phyloP scores from a whole-genome alignment of 2,113 vertebrate species.

The Callorhinus ursinus region DNA sequence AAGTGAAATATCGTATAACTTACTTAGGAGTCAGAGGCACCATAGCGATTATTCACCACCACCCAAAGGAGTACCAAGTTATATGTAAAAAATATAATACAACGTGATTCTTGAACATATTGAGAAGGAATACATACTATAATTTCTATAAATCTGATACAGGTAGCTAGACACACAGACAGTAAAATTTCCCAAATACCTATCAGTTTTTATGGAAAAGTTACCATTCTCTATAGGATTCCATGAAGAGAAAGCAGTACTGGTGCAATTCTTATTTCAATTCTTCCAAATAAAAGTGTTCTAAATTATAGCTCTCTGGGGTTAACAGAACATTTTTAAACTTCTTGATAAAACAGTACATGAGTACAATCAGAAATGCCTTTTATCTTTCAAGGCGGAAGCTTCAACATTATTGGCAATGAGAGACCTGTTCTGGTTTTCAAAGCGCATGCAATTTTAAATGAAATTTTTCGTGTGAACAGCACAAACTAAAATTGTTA shows the following conservation, averaged over 20 bases:
- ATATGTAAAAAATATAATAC: background rate
- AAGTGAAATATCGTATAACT: background rate
- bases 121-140: background rate
- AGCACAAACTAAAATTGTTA: background rate
- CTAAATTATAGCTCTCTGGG: background rate
- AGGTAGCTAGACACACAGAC: background rate
- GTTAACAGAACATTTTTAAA: slow-evolving; percentile 47
- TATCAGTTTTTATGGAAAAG: background rate
- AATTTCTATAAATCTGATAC: background rate
- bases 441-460: background rate
- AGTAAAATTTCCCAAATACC: background rate
- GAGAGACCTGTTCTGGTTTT: background rate
- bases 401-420: background rate
- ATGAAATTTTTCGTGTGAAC: background rate
- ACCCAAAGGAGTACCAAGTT: background rate
- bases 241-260: background rate
- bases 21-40: background rate
- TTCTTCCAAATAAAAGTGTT: background rate
- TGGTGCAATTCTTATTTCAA: background rate
- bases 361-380: background rate
- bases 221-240: background rate
- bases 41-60: background rate
- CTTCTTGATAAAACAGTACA: slow-evolving; percentile 56
- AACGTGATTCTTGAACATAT: background rate
- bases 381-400: slow-evolving; percentile 20